Conservation (phyloP, 1,140 invertebrate genomes). For the Ostrea denselamellosa region DNA sequence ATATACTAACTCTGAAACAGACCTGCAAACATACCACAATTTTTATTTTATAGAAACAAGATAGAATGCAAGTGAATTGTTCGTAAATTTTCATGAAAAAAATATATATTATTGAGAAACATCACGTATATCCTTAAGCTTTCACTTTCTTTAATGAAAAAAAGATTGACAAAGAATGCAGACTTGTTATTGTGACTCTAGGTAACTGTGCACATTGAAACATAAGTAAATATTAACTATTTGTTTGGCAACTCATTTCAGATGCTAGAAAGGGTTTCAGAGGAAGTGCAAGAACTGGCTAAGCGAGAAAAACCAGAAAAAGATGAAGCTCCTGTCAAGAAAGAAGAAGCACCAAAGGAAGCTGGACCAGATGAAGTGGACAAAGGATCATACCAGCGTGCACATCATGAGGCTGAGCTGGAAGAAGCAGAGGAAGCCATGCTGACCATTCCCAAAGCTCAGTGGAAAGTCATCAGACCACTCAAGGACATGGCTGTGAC, state of each 20-base stretch:
- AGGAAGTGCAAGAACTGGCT: constrained; percentile 49
- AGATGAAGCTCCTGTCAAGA: constrained; percentile 60
- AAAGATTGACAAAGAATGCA: no score
- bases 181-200: no score
- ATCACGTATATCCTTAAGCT: no score
- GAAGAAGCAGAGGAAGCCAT: constrained; percentile 66
- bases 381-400: constrained; percentile 49
- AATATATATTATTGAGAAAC: no score
- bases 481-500: constrained; percentile 74
- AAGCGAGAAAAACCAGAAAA: constrained; percentile 60
- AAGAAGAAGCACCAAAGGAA: constrained; percentile 58
- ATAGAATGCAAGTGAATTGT: no score
- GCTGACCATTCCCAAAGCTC: constrained; percentile 72
- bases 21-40: no score
- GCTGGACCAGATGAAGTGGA: constrained; percentile 51
- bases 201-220: no score
- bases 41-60: no score
- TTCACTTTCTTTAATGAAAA: no score
- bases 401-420: constrained; percentile 51
- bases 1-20: no score
- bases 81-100: no score
- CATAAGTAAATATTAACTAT: no score
- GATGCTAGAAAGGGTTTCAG: constrained; percentile 60
- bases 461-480: constrained; percentile 75
- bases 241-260: neutral